Percentiles rank a stretch among this genome's conserved stretches.
Conservation (phyloP, 2,797 vertebrate species). For the Yasuhikotakia modesta region DNA sequence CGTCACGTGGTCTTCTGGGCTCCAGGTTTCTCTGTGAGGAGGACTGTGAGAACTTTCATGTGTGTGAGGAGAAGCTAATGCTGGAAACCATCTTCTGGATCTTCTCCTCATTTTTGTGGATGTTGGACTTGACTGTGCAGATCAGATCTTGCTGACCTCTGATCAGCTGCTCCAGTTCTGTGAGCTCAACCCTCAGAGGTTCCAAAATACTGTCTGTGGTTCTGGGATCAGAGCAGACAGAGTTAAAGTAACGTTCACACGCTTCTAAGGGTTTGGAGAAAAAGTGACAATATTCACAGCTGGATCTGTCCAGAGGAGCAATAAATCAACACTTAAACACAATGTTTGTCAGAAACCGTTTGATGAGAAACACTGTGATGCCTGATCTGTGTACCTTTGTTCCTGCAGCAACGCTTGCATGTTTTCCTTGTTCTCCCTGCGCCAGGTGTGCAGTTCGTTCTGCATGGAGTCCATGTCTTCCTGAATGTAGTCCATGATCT, state of each 20-base stretch:
- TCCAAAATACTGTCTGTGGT: constrained; percentile 85
- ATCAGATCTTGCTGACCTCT: constrained; percentile 90
- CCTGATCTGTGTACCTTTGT: constrained; percentile 76
- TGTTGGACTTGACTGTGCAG: constrained; percentile 84
- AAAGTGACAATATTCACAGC: too few species aligned
- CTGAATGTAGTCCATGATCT: constrained; percentile 96
- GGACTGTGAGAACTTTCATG: constrained; percentile 75
- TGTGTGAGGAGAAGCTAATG: constrained; percentile 78
- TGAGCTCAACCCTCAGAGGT: constrained; percentile 84
- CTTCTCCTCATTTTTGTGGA: constrained; percentile 90
- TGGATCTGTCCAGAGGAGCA: too few species aligned
- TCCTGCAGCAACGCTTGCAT: constrained; percentile 75
- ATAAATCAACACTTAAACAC: too few species aligned
- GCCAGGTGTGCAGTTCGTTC: constrained; percentile 86
- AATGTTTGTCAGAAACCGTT: background rate
- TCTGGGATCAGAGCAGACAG: constrained; percentile 69
- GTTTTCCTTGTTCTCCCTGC: constrained; percentile 80
- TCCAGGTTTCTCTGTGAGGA: too few species aligned
- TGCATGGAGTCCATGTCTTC: constrained; percentile 96
- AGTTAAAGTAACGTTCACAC: background rate
- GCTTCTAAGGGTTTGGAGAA: too few species aligned
- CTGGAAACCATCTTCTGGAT: constrained; percentile 89
- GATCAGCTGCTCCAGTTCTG: constrained; percentile 88
- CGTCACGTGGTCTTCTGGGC: too few species aligned
- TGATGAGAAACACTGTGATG: too few species aligned